Evolutionary conservation across 2,797 vertebrate species (phyloP), one percentile per base, ranked within the genome.

Genomic region (Sus cebifrons): DNA sequence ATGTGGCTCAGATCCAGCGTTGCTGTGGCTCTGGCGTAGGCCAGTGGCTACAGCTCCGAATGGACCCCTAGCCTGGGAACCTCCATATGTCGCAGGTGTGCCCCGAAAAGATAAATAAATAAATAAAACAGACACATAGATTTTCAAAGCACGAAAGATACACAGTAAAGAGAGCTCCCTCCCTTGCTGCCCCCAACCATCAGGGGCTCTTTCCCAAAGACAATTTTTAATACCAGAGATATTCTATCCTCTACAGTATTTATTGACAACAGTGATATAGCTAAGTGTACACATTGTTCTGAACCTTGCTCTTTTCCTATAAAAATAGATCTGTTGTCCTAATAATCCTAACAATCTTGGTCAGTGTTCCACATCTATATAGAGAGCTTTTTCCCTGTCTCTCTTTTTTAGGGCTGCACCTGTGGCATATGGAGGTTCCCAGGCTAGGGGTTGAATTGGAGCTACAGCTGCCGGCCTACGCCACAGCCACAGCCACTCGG

Each of bases 241-340:
- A 68, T 1, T 49, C 68, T 44, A 13, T n/a, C 10, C 40, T 27
- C 27, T 5, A 74, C 6, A 27, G 25, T 49, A 68, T 27, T n/a
- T 16, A 78, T 56, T 49, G 36, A 81, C 62, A 79, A 74, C 12
- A 64, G n/a, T 17, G n/a, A 32, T 32, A 54, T 27, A 52, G 12
- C 9, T 27, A 27, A 52, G 10, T 29, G 32, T 81, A 32, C 6
- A 49, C 54, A 13, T 40, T 73, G 56, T 65, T 71, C 71, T 93
- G 62, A 67, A 65, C 65, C 54, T 71, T 67, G 56, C 40, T 85
- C 32, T 93, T 95, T 71, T 77, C 18, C 40, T 85, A 91, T 82
- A 58, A 84, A 87, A 68, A 87, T 14, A 67, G 20, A 62, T 17
- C 14, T 40, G 3, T 67, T 36, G 13, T 67, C 67, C 58, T 32